Base-by-base conservation (phyloP, 2,888 invertebrate species). In the Pheosia gnoma region DNA sequence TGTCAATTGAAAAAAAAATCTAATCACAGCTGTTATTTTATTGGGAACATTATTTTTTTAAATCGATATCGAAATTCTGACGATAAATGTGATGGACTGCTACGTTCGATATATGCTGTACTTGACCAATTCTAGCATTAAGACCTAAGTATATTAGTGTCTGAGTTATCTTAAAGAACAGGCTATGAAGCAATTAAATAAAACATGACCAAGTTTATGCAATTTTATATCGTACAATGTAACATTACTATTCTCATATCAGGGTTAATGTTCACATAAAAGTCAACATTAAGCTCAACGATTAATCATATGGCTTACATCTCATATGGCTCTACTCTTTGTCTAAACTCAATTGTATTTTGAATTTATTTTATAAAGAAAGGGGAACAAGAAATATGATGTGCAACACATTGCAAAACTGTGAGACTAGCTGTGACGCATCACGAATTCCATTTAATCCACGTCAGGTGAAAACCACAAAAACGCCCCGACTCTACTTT, bases 381-480 rank as follows among this genome's bases (percentile, higher is more conserved):
- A 65, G 72, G 60, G 43, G 45, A 25, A 55, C 41, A 45, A 49
- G 36, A 37, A 53, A 25, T 37, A 61, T 49, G 5, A 54, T 55
- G 53, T 55, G 61, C 47, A 62, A 60, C 39, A 63, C 63, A 70
- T 70, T 66, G 58, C 60, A 57, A 51, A 63, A 59, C 41, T 61
- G 49, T 74, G 77, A 75, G 55, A 66, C 74, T 47, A 63, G 59
- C 41, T 61, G 49, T 74, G 77, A 75, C 57, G 67, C 74, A 75
- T 63, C 72, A 65, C 65, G 67, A 70, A 39, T 72, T 65, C 66
- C 69, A 60, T 66, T 70, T 68, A 70, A 74, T 72, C 57, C 66
- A 55, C 64, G 68, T 63, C 70, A 66, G 67, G 63, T 68, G 70
- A 70, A 73, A 76, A 74, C 71, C 75, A 49, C 76, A 74, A 57